A percentile compares a stretch with the other conserved stretches of the same genome.
Conservation (phyloP, 2,888 invertebrate species). For the Philereme vetulata region DNA sequence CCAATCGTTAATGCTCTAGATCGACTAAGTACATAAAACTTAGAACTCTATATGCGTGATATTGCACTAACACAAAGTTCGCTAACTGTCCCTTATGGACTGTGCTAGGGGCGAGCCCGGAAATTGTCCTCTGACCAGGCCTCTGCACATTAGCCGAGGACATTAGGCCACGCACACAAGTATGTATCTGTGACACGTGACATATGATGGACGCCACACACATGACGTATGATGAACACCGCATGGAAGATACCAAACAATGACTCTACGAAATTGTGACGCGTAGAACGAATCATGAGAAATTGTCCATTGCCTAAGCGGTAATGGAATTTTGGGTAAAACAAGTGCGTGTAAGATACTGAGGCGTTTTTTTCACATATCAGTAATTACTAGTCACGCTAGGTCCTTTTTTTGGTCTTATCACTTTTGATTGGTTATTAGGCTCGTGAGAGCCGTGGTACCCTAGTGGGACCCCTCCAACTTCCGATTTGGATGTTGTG, state of each 20-base stretch:
- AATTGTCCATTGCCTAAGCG: conserved; percentile 15
- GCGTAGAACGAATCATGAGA: conserved; percentile 36
- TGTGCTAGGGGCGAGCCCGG: conserved; percentile 67
- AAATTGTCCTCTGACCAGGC: conserved; percentile 79
- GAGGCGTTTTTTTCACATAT: too few species aligned
- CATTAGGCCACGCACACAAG: conserved; percentile 65
- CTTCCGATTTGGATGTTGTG: too few species aligned
- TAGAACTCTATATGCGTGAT: background rate
- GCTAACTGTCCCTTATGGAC: conserved; percentile 13
- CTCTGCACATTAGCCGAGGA: conserved; percentile 74
- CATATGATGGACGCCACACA: conserved; percentile 55
- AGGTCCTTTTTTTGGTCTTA: too few species aligned
- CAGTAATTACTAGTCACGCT: too few species aligned
- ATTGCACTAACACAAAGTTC: conserved; percentile 19
- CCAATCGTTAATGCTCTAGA: background rate
- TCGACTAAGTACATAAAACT: background rate
- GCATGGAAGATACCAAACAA: conserved; percentile 48
- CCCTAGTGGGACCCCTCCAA: too few species aligned
- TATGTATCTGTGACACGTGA: conserved; percentile 64
- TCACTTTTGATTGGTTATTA: too few species aligned
- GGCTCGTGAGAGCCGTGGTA: too few species aligned
- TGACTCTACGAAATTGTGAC: conserved; percentile 56
- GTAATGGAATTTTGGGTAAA: conserved; percentile 32
- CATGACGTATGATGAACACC: conserved; percentile 58
- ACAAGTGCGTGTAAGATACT: conserved; percentile 11